Evolutionary conservation across 2,113 vertebrate species (phyloP).

Genomic region (Electrona antarctica): DNA sequence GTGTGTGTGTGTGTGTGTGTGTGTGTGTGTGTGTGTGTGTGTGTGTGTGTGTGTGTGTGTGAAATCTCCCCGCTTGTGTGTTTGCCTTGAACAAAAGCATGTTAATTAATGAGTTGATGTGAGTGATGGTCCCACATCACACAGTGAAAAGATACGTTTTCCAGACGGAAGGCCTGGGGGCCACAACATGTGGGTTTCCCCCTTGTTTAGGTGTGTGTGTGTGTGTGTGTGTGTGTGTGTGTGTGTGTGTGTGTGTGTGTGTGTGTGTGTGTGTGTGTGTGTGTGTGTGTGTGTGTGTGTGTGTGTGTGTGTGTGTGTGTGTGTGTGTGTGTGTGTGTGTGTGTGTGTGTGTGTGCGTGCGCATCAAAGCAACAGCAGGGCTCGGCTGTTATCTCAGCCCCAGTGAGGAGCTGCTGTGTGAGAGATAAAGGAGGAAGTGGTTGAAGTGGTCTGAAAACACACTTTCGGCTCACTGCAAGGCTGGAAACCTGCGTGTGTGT

Average conservation of each 20-base stretch:
- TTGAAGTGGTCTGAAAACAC: conserved; percentile 52
- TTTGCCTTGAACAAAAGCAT: conserved; percentile 52
- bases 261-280: too few relatives aligned
- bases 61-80: conserved; percentile 18
- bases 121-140: conserved; percentile 66
- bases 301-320: too few relatives aligned
- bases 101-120: conserved; percentile 72
- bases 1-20: too few relatives aligned
- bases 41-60: conserved; percentile 12
- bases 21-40: too few relatives aligned
- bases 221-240: too few relatives aligned
- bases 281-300: too few relatives aligned
- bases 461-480: background rate
- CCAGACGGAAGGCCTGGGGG: conserved; percentile 63
- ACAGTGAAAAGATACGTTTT: conserved; percentile 52
- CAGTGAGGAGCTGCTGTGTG: conserved; percentile 38
- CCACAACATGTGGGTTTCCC: conserved; percentile 67
- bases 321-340: too few relatives aligned
- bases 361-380: conserved; percentile 54
- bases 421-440: conserved; percentile 70
- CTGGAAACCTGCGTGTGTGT: background rate
- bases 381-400: conserved; percentile 58
- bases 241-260: too few relatives aligned
- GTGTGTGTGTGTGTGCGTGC: too few relatives aligned
- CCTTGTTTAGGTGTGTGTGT: conserved; percentile 37